Base-by-base conservation (phyloP, 1,140 invertebrate genomes). In the Micrasema longulum region DNA sequence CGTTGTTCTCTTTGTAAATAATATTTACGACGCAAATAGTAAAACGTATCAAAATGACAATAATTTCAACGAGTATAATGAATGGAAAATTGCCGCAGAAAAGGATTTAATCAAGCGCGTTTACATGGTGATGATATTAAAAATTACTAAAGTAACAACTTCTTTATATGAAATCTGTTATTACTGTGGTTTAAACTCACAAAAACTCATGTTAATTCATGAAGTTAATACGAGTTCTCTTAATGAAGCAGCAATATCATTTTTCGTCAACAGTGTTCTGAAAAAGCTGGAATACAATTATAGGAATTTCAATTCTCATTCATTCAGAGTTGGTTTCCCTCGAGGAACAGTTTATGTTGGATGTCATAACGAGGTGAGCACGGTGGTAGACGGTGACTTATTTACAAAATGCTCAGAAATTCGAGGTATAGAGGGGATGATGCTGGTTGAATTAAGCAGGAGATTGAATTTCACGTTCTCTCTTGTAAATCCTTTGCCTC, bases 161-260 rank as follows among this genome's bases (percentile, higher is more conserved):
- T 10, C 43, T 10, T 57, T 74, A 10, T 64, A 65, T 50, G 67
- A 74, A 22, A 66, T 74, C 18, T 74, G 72, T 55, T 69, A 38
- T 41, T 74, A 57, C 45, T 74, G 72, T 43, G 72, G 72, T 6
- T 4, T 7, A 38, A 11, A 45, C 3, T 66, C 60, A 0, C 20
- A 60, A 45, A 64, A 70, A 53, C 53, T 74, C 12, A 50, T 31
- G 18, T 23, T 45, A 1, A 55, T 36, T 14, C 12, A 38, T 38
- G 18, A 53, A n/a, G 10, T n/a, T 7, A 41, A 31, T 7, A 20
- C 47, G 12, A 16, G 43, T 38, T 16, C 11, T 36, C 12, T 62
- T 14, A 31, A 36, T 16, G 26, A 18, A 10, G 1, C 18, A 20
- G 26, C 22, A 1, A 26, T 20, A 1, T 36, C 2, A 9, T 7